Evolutionary conservation across 1,140 invertebrate genomes (phyloP), one percentile per base, ranked within the genome.

Genomic region (Drosophila takahashii): DNA sequence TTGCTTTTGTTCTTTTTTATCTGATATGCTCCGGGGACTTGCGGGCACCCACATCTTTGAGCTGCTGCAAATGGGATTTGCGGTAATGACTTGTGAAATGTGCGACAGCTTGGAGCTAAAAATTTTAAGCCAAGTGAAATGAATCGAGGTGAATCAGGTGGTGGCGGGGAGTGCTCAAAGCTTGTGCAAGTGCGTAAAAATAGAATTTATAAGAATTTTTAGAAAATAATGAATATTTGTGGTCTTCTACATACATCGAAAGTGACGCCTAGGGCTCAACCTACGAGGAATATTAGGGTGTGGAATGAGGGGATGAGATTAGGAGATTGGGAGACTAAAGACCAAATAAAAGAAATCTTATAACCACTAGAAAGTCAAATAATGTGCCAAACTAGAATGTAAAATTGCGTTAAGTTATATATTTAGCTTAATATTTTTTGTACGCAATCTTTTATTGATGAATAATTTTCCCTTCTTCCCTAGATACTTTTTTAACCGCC

Each of bases 211-310:
- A 18, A 37, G 48, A 45, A 47, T 47, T 36, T 36, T 6, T n/a
- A 13, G 13, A 47, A 72, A 37, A 71, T 32, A 44, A 61, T 45
- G 11, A 37, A 58, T 58, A 72, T 41, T 66, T 29, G 59, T 56
- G 71, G 66, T 66, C 58, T 48, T 85, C 75, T 87, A 73, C 79
- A 79, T 84, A 84, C 84, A 87, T 77, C 84, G 51, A 89, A 87
- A 67, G 84, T 87, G 84, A 87, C 84, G 84, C 77, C 84, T 80
- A 83, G 79, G 84, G 84, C 77, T 89, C 84, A 89, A 84, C 74
- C 77, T 87, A 79, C 74, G 78, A 67, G 47, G 42, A 44, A 67
- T 11, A 76, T 47, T 45, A 64, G 39, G 45, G 60, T 66, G 56
- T 61, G 56, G 44, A 67, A 34, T 32, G 13, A 50, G 41, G 34